Base-by-base conservation (phyloP, 2,888 invertebrate genomes). In the Globia sparganii region DNA sequence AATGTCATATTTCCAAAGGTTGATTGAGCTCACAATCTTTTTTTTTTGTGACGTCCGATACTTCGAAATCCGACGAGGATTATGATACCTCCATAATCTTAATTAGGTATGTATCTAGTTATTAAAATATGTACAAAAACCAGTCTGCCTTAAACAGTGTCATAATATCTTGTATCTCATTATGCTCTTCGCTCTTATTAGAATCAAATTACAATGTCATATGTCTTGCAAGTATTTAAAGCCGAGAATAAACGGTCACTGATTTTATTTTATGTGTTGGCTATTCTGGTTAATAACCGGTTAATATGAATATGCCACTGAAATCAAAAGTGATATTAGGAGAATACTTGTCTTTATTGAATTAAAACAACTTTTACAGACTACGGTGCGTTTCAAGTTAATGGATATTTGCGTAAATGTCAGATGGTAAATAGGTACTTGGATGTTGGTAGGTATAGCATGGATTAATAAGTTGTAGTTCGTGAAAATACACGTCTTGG, bases 1-100 rank as follows among this genome's bases (percentile, higher is more conserved):
- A 83, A 83, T 86, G 82, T 82, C 87, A 87, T 80, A 78, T 86
- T 87, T 81, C 18, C 49, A 86, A 80, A 86, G 79, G 80, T 84
- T 80, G 65, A 80, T 80, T 72, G 78, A 74, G 74, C 8, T 15
- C 31, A 40, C 65, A 61, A 58, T 74, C 31, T 25, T 78, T 78
- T 79, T 43, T 4, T 75, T 69, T 66, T 71, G n/a, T 79, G 59
- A 78, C 59, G 59, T 75, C 81, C 73, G 67, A 72, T 0, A 28
- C 8, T 6, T 78, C 0, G 11, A 62, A 78, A 83, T 76, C 67
- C 43, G 28, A 59, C 40, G 56, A 75, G 64, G 58, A 77, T 73
- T 72, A 72, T 59, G 18, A 28, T 15, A 25, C 28, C 8, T 56
- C 62, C 37, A 40, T 61, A 28, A n/a, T 59, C 9, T 2, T n/a